phyloP scores from a whole-genome alignment of 2,113 vertebrate genomes.

The Arvicanthis niloticus region DNA sequence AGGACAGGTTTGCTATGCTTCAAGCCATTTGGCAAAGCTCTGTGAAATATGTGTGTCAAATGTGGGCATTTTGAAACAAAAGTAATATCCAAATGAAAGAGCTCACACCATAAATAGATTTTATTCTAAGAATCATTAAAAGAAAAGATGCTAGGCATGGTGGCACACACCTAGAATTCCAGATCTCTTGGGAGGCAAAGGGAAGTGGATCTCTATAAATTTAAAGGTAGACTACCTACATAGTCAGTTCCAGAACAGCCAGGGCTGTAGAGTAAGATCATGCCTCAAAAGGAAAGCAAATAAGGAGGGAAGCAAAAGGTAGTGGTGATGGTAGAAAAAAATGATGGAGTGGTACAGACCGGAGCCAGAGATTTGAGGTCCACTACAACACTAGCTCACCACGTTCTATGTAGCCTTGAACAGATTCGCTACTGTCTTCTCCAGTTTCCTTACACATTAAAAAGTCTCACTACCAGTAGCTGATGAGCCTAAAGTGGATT shows the following conservation, averaged over 20 bases:
- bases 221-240: background rate
- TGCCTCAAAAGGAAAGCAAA: background rate
- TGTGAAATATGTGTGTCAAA: background rate
- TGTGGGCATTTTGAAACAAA: background rate
- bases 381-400: background rate
- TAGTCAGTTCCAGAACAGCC: background rate
- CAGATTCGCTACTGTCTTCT: background rate
- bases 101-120: background rate
- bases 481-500: background rate
- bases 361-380: background rate
- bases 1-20: background rate
- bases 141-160: background rate
- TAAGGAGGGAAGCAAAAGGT: background rate
- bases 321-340: background rate
- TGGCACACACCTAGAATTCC: background rate
- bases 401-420: background rate
- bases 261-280: background rate
- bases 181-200: background rate
- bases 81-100: background rate
- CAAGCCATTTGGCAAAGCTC: background rate
- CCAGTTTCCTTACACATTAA: background rate
- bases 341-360: background rate
- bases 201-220: background rate
- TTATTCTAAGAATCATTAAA: background rate
- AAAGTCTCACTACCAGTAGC: background rate